phyloP scores from a whole-genome alignment of 2,797 vertebrate genomes.

The Lepilemur ruficaudatus region DNA sequence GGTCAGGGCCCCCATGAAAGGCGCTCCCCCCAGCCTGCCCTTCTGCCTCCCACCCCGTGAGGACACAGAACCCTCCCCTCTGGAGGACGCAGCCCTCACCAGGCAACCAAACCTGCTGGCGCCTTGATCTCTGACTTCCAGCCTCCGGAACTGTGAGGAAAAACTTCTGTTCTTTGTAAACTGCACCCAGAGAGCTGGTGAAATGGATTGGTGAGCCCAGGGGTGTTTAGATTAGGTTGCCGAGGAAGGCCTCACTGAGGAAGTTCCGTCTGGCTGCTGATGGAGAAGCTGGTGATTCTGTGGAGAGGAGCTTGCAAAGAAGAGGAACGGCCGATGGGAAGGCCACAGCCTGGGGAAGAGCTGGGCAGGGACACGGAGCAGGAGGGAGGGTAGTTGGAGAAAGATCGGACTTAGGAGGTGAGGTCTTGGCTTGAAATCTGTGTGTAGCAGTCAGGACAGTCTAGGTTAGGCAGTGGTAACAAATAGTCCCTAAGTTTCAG shows the following conservation, averaged over 20 bases:
- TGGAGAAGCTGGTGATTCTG: neutral
- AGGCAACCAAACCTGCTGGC: too few relatives aligned
- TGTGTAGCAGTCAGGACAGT: neutral
- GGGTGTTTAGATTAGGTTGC: neutral
- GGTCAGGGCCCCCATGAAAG: neutral
- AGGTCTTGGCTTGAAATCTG: neutral
- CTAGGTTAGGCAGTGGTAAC: neutral
- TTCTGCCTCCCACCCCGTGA: neutral
- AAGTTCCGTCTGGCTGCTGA: neutral
- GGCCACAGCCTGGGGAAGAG: neutral
- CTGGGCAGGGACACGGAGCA: fast-evolving
- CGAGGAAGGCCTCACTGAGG: neutral
- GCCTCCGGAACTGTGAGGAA: neutral
- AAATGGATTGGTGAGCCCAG: too few relatives aligned
- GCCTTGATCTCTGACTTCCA: neutral
- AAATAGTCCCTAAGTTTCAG: neutral
- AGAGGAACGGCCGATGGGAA: too few relatives aligned
- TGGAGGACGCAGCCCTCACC: neutral
- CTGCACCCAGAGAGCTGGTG: neutral
- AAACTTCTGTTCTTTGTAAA: neutral
- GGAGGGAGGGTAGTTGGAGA: neutral
- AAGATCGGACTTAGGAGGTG: neutral
- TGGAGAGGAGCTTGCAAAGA: neutral
- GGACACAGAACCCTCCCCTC: neutral
- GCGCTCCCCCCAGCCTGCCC: neutral